Evolutionary conservation across 2,113 vertebrate species (phyloP).

Genomic region (Psophia crepitans): DNA sequence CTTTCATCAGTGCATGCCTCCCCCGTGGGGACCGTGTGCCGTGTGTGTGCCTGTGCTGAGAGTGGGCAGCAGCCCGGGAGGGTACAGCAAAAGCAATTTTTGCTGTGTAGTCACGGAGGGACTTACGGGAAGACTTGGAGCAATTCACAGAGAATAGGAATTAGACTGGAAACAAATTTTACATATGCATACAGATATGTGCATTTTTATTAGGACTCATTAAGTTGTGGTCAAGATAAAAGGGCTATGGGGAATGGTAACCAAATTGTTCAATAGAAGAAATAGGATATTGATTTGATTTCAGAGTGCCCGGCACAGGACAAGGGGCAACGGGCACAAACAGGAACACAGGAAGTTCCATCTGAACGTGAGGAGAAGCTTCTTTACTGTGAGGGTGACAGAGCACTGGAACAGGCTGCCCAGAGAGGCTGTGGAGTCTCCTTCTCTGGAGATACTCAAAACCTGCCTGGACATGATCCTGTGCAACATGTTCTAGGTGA

Average conservation of each 20-base stretch:
- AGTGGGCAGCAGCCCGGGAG: rapidly evolving
- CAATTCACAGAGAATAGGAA: not conserved
- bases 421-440: too few species aligned
- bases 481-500: too few species aligned
- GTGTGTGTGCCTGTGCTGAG: rapidly evolving
- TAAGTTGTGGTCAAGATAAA: not conserved
- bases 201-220: not conserved
- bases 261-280: not conserved
- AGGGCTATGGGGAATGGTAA: not conserved
- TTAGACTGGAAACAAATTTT: not conserved
- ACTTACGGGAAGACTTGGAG: not conserved
- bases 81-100: not conserved
- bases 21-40: too few species aligned
- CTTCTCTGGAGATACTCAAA: too few species aligned
- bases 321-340: too few species aligned
- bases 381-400: too few species aligned
- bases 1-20: not conserved
- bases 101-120: not conserved
- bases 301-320: too few species aligned
- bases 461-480: too few species aligned
- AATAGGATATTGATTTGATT: not conserved
- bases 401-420: too few species aligned
- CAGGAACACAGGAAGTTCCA: too few species aligned
- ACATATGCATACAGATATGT: not conserved
- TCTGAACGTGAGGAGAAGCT: too few species aligned